Evolutionary conservation across 2,888 invertebrate species (phyloP).

Genomic region (Volucella inanis): DNA sequence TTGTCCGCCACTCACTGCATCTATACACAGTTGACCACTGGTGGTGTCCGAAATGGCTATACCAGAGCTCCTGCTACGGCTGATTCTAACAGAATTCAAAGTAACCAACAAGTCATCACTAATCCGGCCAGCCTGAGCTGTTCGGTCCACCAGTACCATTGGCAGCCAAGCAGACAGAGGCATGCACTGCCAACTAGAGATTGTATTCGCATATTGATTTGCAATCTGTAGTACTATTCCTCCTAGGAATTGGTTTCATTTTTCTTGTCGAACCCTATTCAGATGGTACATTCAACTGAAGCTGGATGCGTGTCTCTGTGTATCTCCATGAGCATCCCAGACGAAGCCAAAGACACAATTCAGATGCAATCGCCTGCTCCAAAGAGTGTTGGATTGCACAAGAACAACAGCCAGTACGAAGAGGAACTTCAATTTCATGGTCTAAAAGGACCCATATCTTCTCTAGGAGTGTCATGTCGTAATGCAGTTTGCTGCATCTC

Average conservation of each 20-base stretch:
- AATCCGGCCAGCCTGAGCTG: constrained; percentile 47
- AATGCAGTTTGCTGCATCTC: constrained; percentile 15
- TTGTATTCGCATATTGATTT: constrained; percentile 52
- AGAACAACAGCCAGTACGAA: constrained; percentile 48
- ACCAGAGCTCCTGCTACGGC: background rate
- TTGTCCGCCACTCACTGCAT: constrained; percentile 68
- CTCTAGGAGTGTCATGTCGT: constrained; percentile 53
- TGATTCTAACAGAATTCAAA: constrained; percentile 71
- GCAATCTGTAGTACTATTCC: constrained; percentile 53
- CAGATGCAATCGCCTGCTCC: constrained; percentile 64
- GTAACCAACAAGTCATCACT: constrained; percentile 72
- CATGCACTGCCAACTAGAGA: constrained; percentile 28
- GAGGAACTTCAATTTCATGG: constrained; percentile 71
- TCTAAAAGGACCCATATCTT: constrained; percentile 64
- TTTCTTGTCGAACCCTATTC: constrained; percentile 53
- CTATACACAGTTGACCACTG: constrained; percentile 59
- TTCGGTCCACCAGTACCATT: no score
- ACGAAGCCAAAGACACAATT: constrained; percentile 31
- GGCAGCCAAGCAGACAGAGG: background rate
- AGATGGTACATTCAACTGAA: constrained; percentile 49
- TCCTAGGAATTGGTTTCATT: constrained; percentile 70
- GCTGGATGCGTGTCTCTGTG: constrained; percentile 36
- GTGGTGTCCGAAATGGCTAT: background rate
- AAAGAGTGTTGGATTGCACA: constrained; percentile 64
- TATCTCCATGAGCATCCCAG: constrained; percentile 38